Percentiles rank a stretch among this genome's conserved stretches.
phyloP scores from a whole-genome alignment of 2,888 invertebrate species.

The Crematogaster levior region DNA sequence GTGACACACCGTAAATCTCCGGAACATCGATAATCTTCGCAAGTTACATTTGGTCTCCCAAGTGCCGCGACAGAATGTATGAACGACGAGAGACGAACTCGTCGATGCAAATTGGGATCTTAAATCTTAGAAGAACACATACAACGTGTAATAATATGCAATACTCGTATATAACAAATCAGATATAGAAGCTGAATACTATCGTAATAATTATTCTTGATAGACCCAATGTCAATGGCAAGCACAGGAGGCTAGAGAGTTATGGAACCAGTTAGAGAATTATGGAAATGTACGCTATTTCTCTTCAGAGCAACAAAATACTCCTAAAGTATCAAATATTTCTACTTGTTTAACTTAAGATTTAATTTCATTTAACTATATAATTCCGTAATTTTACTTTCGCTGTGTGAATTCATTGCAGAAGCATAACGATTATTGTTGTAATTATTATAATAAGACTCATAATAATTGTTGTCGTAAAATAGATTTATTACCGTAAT shows the following conservation, averaged over 20 bases:
- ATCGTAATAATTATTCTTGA: not conserved
- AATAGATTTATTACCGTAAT: slow-evolving; percentile 25
- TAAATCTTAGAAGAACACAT: not conserved
- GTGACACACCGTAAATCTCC: slow-evolving; percentile 70
- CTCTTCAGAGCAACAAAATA: not conserved
- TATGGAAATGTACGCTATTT: not conserved
- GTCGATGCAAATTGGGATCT: not conserved
- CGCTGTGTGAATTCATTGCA: not conserved
- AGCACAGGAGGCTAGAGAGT: not conserved
- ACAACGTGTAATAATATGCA: not conserved
- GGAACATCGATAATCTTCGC: slow-evolving; percentile 55
- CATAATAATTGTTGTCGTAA: not conserved
- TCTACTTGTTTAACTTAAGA: not conserved
- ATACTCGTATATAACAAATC: not conserved
- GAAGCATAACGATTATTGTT: not conserved
- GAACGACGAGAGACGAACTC: not conserved
- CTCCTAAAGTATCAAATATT: not conserved
- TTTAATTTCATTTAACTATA: not conserved
- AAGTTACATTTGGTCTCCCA: slow-evolving; percentile 14
- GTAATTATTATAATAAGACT: slow-evolving; percentile 11
- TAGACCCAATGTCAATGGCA: not conserved
- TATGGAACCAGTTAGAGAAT: not conserved
- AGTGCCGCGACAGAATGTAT: slow-evolving; percentile 1
- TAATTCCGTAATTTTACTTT: not conserved
- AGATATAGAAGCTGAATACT: not conserved